phyloP scores from a whole-genome alignment of 2,888 invertebrate genomes.

The Oxyteleia sp. region DNA sequence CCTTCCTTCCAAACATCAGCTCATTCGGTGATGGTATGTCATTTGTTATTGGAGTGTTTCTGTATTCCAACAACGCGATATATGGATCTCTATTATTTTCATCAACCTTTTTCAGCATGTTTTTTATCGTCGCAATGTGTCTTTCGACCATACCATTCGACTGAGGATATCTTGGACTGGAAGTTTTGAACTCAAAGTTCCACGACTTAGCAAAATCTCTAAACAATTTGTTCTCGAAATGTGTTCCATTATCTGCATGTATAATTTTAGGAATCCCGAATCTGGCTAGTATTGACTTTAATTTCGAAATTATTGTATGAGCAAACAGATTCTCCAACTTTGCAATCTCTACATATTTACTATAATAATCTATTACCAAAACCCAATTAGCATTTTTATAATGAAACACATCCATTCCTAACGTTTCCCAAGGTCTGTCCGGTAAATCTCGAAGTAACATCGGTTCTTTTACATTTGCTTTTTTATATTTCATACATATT shows the following conservation, averaged over 20 bases:
- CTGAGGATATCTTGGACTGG: conserved; percentile 8
- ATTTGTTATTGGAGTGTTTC: conserved; percentile 69
- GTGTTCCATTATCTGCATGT: conserved; percentile 65
- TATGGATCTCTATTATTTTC: conserved; percentile 54
- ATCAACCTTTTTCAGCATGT: conserved; percentile 69
- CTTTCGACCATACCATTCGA: conserved; percentile 68
- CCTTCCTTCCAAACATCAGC: conserved; percentile 56
- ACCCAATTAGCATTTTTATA: conserved; percentile 43
- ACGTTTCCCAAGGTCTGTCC: conserved; percentile 53
- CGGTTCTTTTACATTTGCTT: conserved; percentile 54
- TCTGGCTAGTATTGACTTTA: conserved; percentile 56
- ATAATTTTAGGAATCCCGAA: conserved; percentile 53
- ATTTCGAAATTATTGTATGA: conserved; percentile 28
- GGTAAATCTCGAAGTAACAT: conserved; percentile 36
- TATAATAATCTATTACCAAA: conserved; percentile 69
- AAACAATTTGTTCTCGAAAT: conserved; percentile 46
- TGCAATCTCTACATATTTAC: conserved; percentile 58
- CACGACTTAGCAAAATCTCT: conserved; percentile 48
- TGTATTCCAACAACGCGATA: conserved; percentile 70
- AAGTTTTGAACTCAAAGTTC: conserved; percentile 5
- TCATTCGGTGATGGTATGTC: too few species aligned
- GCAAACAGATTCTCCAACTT: conserved; percentile 37
- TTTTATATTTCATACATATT: conserved; percentile 55
- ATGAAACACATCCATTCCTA: conserved; percentile 63
- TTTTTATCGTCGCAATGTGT: conserved; percentile 73